phyloP scores from a whole-genome alignment of 2,888 invertebrate genomes.

The Sabellastarte sp. region DNA sequence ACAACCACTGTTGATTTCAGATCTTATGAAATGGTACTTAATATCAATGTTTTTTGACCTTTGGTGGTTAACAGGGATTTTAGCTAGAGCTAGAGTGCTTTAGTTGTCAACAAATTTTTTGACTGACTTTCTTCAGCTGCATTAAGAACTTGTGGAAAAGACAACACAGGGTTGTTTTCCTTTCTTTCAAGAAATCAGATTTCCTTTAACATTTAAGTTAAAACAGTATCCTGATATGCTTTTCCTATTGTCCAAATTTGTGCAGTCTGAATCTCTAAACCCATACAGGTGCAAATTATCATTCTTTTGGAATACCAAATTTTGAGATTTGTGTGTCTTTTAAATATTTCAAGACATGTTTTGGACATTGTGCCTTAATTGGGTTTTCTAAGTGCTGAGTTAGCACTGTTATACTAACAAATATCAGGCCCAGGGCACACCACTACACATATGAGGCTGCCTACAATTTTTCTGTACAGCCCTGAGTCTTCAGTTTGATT shows the following conservation, averaged over 20 bases:
- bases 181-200: constrained; percentile 20
- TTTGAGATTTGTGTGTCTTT: not conserved
- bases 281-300: not conserved
- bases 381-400: constrained; percentile 18
- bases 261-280: constrained; percentile 6
- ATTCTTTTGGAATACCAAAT: not conserved
- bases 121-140: constrained; percentile 1
- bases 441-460: constrained; percentile 17
- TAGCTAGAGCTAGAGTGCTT: constrained; percentile 12
- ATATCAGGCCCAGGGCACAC: constrained; percentile 16
- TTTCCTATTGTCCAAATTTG: constrained; percentile 4
- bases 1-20: not conserved
- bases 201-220: constrained; percentile 7
- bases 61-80: constrained; percentile 16
- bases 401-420: constrained; percentile 12
- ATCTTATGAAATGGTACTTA: constrained; percentile 11
- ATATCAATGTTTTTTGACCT: constrained; percentile 19
- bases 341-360: constrained; percentile 6
- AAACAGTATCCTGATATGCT: constrained; percentile 19
- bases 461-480: constrained; percentile 6
- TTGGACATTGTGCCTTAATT: not conserved
- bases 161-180: constrained; percentile 18
- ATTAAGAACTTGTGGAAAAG: constrained; percentile 20
- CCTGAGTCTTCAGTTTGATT: not conserved
- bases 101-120: constrained; percentile 11